Base-by-base conservation (phyloP, 2,113 vertebrate genomes). In the Varanus komodoensis region DNA sequence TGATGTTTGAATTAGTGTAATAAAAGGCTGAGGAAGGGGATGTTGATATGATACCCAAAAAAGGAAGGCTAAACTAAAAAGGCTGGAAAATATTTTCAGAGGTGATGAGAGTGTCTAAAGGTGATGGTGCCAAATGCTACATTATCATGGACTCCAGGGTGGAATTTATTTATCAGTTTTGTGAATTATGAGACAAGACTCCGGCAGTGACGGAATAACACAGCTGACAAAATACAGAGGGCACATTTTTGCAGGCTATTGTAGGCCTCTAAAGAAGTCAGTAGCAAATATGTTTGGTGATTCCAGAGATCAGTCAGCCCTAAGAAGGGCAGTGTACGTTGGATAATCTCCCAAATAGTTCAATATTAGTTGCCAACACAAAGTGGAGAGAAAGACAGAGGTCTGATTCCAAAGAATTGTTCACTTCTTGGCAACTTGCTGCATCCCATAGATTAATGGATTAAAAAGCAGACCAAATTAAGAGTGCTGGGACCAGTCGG, bases 1-100 rank as follows among this genome's bases (percentile, higher is more conserved):
- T 96, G 97, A 97, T 97, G 96, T 97, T 98, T 98, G 97, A 97
- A 97, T 96, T 95, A 96, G 88, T 95, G 95, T 96, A 97, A 96
- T 97, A 96, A 96, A 96, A 93, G 91, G 80, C 87, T 94, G 92
- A 93, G 93, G 68, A 34, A 21, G 68, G 23, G 3, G 14, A 93
- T 96, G 97, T 96, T 96, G 96, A 96, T 96, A 95, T 95, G 91
- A 90, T 94, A 90, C 92, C 95, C 89, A 73, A 87, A 94, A 82
- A 90, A 82, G 82, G 90, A 74, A 2, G 8, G 52, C 69, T 29
- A 32, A 74, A 90, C n/a, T 44, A 89, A 94, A 91, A 91, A 87
- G 85, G 92, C 93, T 95, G 92, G 79, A 87, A 93, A 94, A 95
- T 95, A 95, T 86, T 93, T 87, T 91, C 95, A 86, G 93, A 91